Conservation (phyloP, 2,888 invertebrate genomes). For the Erpobdella octoculata region DNA sequence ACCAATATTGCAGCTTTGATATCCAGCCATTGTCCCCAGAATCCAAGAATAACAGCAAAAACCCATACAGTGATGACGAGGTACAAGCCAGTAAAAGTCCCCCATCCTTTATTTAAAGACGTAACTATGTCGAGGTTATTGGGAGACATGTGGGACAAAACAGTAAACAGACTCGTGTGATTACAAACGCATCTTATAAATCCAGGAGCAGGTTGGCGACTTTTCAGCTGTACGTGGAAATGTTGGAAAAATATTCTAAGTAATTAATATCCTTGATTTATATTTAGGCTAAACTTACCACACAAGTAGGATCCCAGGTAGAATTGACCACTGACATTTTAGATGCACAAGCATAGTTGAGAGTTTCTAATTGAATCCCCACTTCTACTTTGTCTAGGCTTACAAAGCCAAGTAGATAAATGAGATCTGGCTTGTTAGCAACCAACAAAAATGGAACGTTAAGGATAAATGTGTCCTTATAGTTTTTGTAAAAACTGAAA, state of each 20-base stretch:
- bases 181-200: neutral
- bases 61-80: neutral
- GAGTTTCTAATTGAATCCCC: neutral
- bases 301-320: neutral
- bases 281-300: neutral
- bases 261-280: neutral
- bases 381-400: neutral
- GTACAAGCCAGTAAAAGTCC: neutral
- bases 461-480: neutral
- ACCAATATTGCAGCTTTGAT: neutral
- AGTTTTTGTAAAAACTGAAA: neutral
- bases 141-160: neutral
- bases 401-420: neutral
- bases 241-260: too few relatives aligned
- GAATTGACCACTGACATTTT: neutral
- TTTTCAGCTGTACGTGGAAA: too few relatives aligned
- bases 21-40: neutral
- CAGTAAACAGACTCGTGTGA: neutral
- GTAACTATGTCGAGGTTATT: neutral
- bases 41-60: neutral
- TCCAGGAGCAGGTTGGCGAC: too few relatives aligned
- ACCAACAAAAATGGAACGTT: neutral
- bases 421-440: neutral
- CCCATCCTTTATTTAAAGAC: conserved; percentile 3
- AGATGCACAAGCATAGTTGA: neutral